phyloP scores from a whole-genome alignment of 2,888 invertebrate species.

The Tipula helvola region DNA sequence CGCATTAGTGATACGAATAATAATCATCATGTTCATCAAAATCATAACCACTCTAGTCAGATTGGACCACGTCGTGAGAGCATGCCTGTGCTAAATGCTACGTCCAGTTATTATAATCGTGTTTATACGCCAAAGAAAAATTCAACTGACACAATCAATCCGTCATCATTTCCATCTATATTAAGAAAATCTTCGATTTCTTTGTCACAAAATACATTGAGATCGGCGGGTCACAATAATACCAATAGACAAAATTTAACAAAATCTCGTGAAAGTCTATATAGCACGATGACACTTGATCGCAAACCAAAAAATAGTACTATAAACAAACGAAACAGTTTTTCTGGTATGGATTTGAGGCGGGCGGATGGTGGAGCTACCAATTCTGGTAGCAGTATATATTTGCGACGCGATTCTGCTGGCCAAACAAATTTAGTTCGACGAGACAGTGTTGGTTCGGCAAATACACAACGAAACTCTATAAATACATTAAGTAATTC shows the following conservation, averaged over 20 bases:
- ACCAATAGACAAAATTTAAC: constrained; percentile 38
- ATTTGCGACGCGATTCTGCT: constrained; percentile 17
- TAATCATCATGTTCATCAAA: neutral
- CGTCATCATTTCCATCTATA: constrained; percentile 56
- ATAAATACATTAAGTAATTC: neutral
- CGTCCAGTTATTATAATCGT: neutral
- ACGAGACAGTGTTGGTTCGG: constrained; percentile 18
- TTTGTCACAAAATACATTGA: constrained; percentile 37
- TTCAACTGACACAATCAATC: constrained; percentile 31
- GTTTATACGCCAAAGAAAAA: constrained; percentile 19
- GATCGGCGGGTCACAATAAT: constrained; percentile 32
- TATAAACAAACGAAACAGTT: constrained; percentile 15
- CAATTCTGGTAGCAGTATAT: constrained; percentile 15
- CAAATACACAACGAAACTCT: constrained; percentile 7
- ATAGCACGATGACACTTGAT: neutral
- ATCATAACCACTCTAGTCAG: neutral
- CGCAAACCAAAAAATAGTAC: neutral
- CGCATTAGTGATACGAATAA: neutral
- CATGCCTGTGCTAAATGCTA: constrained; percentile 7
- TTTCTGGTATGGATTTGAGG: constrained; percentile 8
- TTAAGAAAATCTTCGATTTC: constrained; percentile 47
- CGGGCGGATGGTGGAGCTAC: neutral
- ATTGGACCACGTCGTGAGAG: constrained; percentile 4
- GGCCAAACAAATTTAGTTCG: constrained; percentile 18
- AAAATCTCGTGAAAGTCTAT: constrained; percentile 20